Conservation (phyloP, 2,888 invertebrate genomes). For the Mythimna lalbum region DNA sequence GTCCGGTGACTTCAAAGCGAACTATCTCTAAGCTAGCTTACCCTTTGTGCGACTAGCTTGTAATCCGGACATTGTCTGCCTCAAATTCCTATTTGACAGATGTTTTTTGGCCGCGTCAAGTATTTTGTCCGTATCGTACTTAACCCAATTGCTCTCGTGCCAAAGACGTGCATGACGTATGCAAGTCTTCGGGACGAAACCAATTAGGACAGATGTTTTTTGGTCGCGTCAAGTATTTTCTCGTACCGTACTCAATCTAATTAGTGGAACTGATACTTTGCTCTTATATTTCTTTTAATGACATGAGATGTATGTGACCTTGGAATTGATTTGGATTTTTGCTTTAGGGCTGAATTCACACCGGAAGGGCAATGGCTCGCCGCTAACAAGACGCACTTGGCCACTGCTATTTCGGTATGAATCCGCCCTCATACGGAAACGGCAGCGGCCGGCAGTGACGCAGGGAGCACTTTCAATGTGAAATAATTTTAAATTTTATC, state of each 20-base stretch:
- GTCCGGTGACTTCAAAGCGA: constrained; percentile 81
- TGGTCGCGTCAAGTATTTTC: too few relatives aligned
- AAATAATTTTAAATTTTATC: too few relatives aligned
- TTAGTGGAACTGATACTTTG: constrained; percentile 8
- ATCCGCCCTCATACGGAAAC: too few relatives aligned
- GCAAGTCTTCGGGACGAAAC: too few relatives aligned
- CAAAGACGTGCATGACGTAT: constrained; percentile 18
- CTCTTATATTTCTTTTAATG: constrained; percentile 24
- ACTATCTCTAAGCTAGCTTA: constrained; percentile 77
- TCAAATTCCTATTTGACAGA: constrained; percentile 53
- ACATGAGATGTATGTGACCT: constrained; percentile 13
- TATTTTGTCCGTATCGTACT: constrained; percentile 51
- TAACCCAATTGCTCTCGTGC: constrained; percentile 47
- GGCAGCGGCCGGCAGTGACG: too few relatives aligned
- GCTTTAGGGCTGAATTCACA: too few relatives aligned
- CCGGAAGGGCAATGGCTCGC: too few relatives aligned
- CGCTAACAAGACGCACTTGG: too few relatives aligned
- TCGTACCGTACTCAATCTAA: too few relatives aligned
- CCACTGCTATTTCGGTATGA: too few relatives aligned
- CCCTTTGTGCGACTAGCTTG: constrained; percentile 70
- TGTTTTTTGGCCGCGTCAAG: constrained; percentile 53
- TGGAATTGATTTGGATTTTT: constrained; percentile 2
- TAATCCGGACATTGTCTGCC: constrained; percentile 57
- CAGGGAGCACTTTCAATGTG: too few relatives aligned
- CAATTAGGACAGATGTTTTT: too few relatives aligned